Base-by-base conservation (phyloP, 2,888 invertebrate genomes). In the Drymonia ruficornis region DNA sequence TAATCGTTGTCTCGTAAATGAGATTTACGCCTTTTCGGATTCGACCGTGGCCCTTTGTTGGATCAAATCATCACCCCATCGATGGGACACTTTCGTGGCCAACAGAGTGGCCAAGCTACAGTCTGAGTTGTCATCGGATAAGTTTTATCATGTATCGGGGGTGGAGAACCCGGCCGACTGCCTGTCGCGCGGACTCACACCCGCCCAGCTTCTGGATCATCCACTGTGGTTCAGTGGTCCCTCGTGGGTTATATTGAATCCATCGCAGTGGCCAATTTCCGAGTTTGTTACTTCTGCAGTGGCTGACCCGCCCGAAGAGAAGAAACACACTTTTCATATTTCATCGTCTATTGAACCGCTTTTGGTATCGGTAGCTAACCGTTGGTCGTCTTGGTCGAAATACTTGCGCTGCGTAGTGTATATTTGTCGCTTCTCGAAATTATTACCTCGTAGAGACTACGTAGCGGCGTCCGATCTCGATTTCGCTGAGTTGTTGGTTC, bases 151-250 rank as follows among this genome's bases (percentile, higher is more conserved):
- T 19, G 49, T 55, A 2, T 29, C 40, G n/a, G 40, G 40, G 8
- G 7, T 15, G 2, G 50, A 34, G 48, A 46, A 46, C 16, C 46
- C 46, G 1, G 46, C 46, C 4, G 56, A 55, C 49, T 59, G 59
- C 36, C n/a, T 64, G 11, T 61, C 61, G 3, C 53, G 64, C 18
- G 59, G 57, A 8, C 29, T 61, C 0, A 54, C 52, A 11, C 59
- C 64, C 0, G 40, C 51, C 34, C 45, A 46, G 23, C 13, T 53
- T 34, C 6, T 43, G 38, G 38, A 53, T 29, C 55, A 53, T 0
- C 11, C 50, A 13, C 7, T 61, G 12, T 31, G 53, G 16, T 45
- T 51, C 0, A 3, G 9, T 34, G 12, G 29, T 16, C 3, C 46
- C 23, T 7, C 13, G n/a, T 23, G 36, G 40, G 6, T 34, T 23